A percentile compares a stretch with the other conserved stretches of the same genome.
Evolutionary conservation across 2,888 invertebrate genomes (phyloP).

Genomic region (Stenoptilia bipunctidactyla): DNA sequence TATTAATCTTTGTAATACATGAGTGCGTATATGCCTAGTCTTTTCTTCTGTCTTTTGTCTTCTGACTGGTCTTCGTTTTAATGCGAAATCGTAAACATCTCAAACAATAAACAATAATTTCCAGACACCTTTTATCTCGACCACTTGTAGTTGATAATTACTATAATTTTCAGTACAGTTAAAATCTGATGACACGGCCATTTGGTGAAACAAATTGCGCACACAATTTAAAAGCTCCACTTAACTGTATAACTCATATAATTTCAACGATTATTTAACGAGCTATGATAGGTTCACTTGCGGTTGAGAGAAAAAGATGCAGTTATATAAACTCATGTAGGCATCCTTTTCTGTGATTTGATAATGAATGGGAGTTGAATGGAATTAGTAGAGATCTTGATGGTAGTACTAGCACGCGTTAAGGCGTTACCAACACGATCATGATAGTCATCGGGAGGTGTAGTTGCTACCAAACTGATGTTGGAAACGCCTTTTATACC

Average conservation of each 20-base stretch:
- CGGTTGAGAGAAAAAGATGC: not conserved
- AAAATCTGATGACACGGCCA: not conserved
- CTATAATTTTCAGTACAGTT: not conserved
- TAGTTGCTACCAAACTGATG: constrained; percentile 39
- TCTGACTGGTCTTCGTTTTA: no score
- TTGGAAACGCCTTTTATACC: constrained; percentile 34
- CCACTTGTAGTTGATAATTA: no score
- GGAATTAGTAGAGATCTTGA: constrained; percentile 1
- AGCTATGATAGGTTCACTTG: not conserved
- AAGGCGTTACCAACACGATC: constrained; percentile 37
- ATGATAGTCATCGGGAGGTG: constrained; percentile 53
- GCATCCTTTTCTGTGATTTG: not conserved
- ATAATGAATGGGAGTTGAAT: not conserved
- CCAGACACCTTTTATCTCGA: no score
- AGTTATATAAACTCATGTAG: not conserved
- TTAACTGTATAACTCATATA: constrained; percentile 44
- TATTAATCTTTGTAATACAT: no score
- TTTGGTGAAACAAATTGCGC: constrained; percentile 24
- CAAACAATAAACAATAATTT: no score
- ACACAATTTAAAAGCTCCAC: constrained; percentile 40
- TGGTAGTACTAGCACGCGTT: constrained; percentile 33
- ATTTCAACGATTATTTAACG: constrained; percentile 22
- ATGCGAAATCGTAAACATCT: no score
- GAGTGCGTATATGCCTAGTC: no score
- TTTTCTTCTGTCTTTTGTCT: no score